Base-by-base conservation (phyloP, 2,113 vertebrate species). In the Chloropsis cyanopogon region DNA sequence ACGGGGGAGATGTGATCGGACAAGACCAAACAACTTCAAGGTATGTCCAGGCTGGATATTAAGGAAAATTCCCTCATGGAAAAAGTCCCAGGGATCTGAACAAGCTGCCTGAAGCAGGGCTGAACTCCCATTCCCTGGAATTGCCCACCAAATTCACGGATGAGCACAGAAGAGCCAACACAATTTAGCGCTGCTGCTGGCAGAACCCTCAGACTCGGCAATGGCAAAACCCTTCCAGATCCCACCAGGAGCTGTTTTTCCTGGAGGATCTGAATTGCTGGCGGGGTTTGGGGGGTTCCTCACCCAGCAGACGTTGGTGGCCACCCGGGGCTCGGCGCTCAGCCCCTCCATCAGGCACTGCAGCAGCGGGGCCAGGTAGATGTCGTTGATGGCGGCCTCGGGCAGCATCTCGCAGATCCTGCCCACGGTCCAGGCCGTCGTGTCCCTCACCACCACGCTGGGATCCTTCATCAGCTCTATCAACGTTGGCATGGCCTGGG, bases 251-350 rank as follows among this genome's bases (percentile, higher is more conserved):
- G 73, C 47, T 8, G 14, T 3, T 2, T 11, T 12, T 21, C 60
- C 52, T 8, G 2, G 35, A 2, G 61, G 61, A 6, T 5, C 14
- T 2, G 20, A 24, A 7, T 2, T 5, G 11, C n/a, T 2, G 53
- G 23, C 0, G 1, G 63, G n/a, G 2, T 2, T 6, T 3, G 4
- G 47, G 37, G 82, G 35, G 12, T 11, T 4, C 31, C 97, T 98
- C 96, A 99, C 99, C 99, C 99, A 99, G 98, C 99, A 99, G n/a
- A 99, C 99, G 11, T 99, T 99, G 88, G 99, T 99, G 86, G 99
- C 99, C 82, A 99, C 99, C 15, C 99, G 96, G 20, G 99, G 99
- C 97, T 99, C 99, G 0, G 99, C 99, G 10, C 99, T 98, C 63
- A 99, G 98, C 4, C 99, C 99, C 94, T 99, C 99, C 35, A 99